Base-by-base conservation (phyloP, 2,888 invertebrate genomes). In the Drosophila maculinotata region DNA sequence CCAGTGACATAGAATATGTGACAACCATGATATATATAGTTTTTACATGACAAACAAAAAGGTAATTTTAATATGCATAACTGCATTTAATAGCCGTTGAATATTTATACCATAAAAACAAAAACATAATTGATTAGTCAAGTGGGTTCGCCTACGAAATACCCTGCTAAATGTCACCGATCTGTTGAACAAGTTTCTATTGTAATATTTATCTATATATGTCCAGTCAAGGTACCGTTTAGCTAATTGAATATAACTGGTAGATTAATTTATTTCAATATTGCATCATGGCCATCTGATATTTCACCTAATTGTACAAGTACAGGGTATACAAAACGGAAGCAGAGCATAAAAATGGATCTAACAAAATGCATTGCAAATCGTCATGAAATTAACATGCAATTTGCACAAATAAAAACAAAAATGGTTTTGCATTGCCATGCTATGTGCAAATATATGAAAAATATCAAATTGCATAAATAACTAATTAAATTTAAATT, bases 401-500 rank as follows among this genome's bases (percentile, higher is more conserved):
- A 53, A 79, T 74, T 81, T 62, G 54, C 53, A 39, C 62, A 70
- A 58, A 75, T 53, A 58, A 58, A 60, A 35, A 63, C 60, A 64
- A 80, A 77, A 14, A 51, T 35, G 54, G n/a, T 20, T n/a, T 0
- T 8, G 41, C 5, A 1, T 15, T 8, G n/a, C 15, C 30, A 15
- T 26, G 36, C 33, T 41, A 41, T 39, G 44, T 30, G 33, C n/a
- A n/a, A n/a, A n/a, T n/a, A n/a, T n/a, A n/a, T n/a, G 42, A 77
- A 74, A 60, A 64, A 60, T 58, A 60, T 64, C 33, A 71, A 86
- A 86, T 80, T 76, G 77, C 84, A 83, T 86, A 80, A 87, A 80
- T 81, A 77, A 75, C 87, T 69, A 87, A 87, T 87, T 81, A 68
- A 77, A 87, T 80, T 68, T 68, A 68, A 87, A 84, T 80, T 69